Conservation (phyloP, 2,113 vertebrate genomes). For the Pomatostomus ruficeps region DNA sequence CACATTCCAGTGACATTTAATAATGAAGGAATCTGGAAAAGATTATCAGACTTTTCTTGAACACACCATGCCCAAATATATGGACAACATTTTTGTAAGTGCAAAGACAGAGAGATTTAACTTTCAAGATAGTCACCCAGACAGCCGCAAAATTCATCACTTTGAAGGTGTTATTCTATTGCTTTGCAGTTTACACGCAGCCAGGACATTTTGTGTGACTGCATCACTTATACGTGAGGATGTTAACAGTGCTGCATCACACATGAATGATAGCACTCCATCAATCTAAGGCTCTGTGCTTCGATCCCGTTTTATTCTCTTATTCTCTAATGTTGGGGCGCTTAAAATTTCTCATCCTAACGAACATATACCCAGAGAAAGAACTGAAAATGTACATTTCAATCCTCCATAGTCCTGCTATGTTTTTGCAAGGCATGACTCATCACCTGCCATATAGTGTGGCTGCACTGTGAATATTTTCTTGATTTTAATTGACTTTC, state of each 20-base stretch:
- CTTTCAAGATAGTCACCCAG: background rate
- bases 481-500: background rate
- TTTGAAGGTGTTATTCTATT: background rate
- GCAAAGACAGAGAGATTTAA: background rate
- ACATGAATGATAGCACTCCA: background rate
- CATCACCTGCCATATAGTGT: background rate
- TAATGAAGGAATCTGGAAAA: background rate
- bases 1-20: background rate
- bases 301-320: background rate
- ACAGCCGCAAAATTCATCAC: background rate
- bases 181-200: background rate
- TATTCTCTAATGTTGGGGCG: background rate
- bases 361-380: background rate
- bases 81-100: background rate
- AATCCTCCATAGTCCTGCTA: background rate
- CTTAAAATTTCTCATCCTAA: background rate
- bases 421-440: background rate
- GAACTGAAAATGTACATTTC: background rate
- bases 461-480: background rate
- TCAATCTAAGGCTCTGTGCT: background rate
- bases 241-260: background rate
- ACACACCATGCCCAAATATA: background rate
- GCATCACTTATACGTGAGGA: background rate
- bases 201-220: background rate
- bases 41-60: background rate